Evolutionary conservation across 2,888 invertebrate species (phyloP).

Genomic region (Scrobipalpa costella): DNA sequence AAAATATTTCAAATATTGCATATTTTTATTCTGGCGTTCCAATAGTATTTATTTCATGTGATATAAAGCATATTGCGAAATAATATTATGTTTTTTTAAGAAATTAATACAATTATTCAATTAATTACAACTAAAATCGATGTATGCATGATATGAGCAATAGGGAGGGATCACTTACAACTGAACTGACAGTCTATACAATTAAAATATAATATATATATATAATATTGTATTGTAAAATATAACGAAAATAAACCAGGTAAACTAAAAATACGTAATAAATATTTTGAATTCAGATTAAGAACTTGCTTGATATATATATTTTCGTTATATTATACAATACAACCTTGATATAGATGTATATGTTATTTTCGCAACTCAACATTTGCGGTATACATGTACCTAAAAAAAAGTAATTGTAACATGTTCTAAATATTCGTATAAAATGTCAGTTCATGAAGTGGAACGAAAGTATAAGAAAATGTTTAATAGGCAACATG

Average conservation of each 20-base stretch:
- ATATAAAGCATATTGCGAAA: background rate
- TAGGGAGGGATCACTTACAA: background rate
- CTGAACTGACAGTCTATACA: background rate
- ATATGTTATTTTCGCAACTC: no score
- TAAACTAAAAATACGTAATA: no score
- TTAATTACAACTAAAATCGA: constrained; percentile 53
- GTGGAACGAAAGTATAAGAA: background rate
- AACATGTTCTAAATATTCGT: background rate
- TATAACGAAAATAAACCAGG: no score
- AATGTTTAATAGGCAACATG: background rate
- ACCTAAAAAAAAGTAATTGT: no score
- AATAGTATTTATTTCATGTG: background rate
- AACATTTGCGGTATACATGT: no score
- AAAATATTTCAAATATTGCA: background rate
- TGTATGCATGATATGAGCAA: constrained; percentile 70
- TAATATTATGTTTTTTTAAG: background rate
- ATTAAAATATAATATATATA: background rate
- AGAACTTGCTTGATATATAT: no score
- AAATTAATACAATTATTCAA: background rate
- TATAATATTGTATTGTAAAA: background rate
- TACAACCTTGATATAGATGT: no score
- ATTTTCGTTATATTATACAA: no score
- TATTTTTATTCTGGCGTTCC: background rate
- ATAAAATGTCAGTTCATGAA: background rate
- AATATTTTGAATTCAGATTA: no score